Conservation (phyloP, 2,113 vertebrate genomes). For the Mirza zaza region DNA sequence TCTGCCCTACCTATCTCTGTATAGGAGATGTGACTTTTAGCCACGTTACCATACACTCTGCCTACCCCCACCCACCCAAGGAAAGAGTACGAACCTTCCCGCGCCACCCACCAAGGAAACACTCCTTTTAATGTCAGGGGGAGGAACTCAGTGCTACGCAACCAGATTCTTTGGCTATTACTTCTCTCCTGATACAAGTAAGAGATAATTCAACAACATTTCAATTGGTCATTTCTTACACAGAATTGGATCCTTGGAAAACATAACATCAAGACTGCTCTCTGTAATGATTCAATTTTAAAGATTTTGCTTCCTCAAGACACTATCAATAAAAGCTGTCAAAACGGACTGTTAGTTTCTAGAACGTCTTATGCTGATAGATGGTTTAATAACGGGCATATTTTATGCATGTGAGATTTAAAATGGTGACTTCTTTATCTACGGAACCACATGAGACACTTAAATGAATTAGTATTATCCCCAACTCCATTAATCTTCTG, state of each 20-base stretch:
- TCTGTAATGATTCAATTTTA: background rate
- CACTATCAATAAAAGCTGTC: background rate
- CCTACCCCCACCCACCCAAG: background rate
- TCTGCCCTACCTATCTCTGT: background rate
- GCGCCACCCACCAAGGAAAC: background rate
- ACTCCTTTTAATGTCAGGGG: background rate
- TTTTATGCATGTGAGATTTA: background rate
- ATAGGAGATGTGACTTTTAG: background rate
- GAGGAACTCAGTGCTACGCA: no score
- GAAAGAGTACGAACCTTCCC: background rate
- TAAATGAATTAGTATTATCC: background rate
- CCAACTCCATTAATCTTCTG: background rate
- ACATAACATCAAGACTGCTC: background rate
- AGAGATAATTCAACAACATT: background rate
- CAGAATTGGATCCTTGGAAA: background rate
- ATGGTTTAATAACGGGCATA: background rate
- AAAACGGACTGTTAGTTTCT: background rate
- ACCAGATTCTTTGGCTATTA: background rate
- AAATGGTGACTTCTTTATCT: background rate
- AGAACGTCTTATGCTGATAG: background rate
- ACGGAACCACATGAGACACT: background rate
- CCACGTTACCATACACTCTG: background rate
- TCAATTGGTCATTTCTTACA: slow-evolving; percentile 5
- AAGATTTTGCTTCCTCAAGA: slow-evolving; percentile 32
- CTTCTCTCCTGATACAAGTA: background rate